Conservation (phyloP, 2,797 vertebrate genomes). For the Cirrhinus molitorella region DNA sequence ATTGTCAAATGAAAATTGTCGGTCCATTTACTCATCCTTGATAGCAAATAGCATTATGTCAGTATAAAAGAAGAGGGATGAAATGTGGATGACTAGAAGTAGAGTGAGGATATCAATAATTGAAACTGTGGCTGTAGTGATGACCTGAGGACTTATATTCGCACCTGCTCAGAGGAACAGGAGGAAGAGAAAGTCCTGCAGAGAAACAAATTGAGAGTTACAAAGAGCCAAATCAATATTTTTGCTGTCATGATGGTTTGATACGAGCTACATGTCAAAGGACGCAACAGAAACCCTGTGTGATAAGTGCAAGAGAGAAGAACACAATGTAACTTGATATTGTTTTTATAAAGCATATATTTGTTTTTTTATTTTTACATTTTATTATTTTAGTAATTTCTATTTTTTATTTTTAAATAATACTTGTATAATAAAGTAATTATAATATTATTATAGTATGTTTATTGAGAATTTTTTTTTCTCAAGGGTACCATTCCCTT, state of each 20-base stretch:
- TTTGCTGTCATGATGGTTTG: constrained; percentile 13
- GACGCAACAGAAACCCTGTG: neutral
- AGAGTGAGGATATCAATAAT: neutral
- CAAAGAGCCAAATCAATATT: constrained; percentile 27
- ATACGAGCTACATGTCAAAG: constrained; percentile 2
- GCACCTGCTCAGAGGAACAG: constrained; percentile 21
- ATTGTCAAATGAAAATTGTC: neutral
- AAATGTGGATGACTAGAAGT: constrained; percentile 4
- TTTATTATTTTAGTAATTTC: neutral
- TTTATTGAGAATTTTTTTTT: no score
- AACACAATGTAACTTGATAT: neutral
- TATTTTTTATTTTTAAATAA: neutral
- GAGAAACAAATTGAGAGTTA: constrained; percentile 26
- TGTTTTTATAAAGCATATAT: neutral
- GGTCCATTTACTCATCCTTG: neutral
- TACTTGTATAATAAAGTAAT: no score
- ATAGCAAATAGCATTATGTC: neutral
- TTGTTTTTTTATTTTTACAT: neutral
- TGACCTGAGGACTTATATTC: constrained; percentile 12
- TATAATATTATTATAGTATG: no score
- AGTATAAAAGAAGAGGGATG: neutral
- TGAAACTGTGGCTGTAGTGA: neutral
- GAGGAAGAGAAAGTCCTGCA: constrained; percentile 18
- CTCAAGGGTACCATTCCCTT: no score
- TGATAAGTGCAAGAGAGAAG: neutral